Conservation (phyloP, 2,113 vertebrate genomes). For the Lophura nycthemera region DNA sequence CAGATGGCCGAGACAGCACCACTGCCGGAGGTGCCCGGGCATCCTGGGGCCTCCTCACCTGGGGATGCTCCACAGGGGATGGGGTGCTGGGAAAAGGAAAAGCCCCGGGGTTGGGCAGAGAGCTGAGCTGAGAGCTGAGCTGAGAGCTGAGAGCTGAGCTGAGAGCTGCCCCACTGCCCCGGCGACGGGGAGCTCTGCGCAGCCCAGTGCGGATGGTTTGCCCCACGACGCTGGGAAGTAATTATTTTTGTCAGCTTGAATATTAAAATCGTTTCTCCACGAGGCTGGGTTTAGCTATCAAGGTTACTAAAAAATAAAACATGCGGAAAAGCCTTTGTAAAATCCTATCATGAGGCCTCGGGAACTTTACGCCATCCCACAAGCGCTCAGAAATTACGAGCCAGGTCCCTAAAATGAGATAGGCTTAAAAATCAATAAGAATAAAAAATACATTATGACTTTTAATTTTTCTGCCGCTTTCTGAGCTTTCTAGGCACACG, state of each 20-base stretch:
- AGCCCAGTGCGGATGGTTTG: background rate
- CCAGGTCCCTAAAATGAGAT: constrained; percentile 45
- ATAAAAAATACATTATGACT: constrained; percentile 54
- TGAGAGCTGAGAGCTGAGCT: background rate
- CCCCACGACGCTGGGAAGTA: background rate
- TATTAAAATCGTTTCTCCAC: constrained; percentile 28
- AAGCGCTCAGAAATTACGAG: background rate
- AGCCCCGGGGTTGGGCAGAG: background rate
- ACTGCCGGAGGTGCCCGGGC: background rate
- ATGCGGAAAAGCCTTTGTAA: constrained; percentile 22
- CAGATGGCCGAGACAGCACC: fast-evolving
- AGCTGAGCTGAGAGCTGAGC: background rate
- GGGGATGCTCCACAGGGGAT: background rate
- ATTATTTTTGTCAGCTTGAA: constrained; percentile 34
- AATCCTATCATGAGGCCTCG: background rate
- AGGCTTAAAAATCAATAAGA: constrained; percentile 73
- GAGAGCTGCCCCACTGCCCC: background rate
- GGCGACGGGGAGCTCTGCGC: fast-evolving
- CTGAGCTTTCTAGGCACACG: constrained; percentile 48
- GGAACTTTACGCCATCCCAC: constrained; percentile 27
- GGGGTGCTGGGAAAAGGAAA: background rate
- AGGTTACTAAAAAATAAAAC: constrained; percentile 58
- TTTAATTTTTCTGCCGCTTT: constrained; percentile 67
- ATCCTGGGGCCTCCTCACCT: background rate
- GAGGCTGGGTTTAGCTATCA: constrained; percentile 38